Base-by-base conservation (phyloP, 2,113 vertebrate genomes). In the Phodopus roborovskii region DNA sequence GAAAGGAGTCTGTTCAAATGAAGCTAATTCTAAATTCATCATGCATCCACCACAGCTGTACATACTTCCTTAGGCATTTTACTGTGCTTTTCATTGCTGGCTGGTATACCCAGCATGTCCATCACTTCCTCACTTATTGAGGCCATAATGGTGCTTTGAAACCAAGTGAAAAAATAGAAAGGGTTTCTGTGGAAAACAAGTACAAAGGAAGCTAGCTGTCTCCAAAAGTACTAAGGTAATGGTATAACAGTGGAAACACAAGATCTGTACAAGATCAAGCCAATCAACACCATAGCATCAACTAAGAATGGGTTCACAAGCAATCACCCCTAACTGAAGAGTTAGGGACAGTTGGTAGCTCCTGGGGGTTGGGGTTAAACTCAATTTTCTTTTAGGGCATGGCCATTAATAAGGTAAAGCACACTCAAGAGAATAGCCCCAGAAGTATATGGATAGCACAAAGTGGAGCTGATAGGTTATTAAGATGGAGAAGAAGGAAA, bases 181-280 rank as follows among this genome's bases (percentile, higher is more conserved):
- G 3, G 5, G 84, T 90, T 93, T 90, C 71, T 95, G 20, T 94
- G 78, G 74, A 96, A 90, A 79, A 17, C 62, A 95, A 92, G 81
- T 64, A 39, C 1, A 91, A 91, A 95, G 12, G 7, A 71, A 92
- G 28, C 28, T 85, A 97, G 13, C 13, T 85, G n/a, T 48, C 64
- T 95, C 19, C 45, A 94, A 26, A 97, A 97, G 92, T 88, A 90
- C 1, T 95, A 95, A 94, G n/a, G 5, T 93, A 95, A 90, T 85
- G 0, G 53, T 94, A 9, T 36, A 95, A 77, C 42, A 66, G 19
- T 50, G 66, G 30, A 58, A 16, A 91, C 19, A 36, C 4, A 85
- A 85, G 60, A 20, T 45, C 19, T 66, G 17, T 5, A 11, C 60
- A 66, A 66, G 28, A 48, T 85, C 42, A 85, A 85, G 28, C 9